Evolutionary conservation across 2,797 vertebrate species (phyloP).

Genomic region (Hypotaenidia philippensis): DNA sequence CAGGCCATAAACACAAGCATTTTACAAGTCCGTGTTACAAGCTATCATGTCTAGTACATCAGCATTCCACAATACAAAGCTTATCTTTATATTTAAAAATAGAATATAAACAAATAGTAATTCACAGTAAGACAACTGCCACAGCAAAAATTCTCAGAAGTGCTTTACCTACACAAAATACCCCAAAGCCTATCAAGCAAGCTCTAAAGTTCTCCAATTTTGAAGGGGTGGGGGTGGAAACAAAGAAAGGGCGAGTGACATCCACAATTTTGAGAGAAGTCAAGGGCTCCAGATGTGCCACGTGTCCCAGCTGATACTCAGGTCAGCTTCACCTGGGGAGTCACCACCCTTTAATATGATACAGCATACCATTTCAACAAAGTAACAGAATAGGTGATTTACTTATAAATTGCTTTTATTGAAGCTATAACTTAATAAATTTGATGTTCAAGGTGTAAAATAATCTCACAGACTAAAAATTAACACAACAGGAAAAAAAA

Average conservation of each 20-base stretch:
- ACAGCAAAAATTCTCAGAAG: slow-evolving; percentile 36
- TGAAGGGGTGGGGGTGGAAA: not conserved
- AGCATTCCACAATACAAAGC: slow-evolving; percentile 47
- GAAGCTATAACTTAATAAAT: slow-evolving; percentile 39
- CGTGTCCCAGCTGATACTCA: not conserved
- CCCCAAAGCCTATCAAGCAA: not conserved
- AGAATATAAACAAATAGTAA: slow-evolving; percentile 49
- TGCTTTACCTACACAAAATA: slow-evolving; percentile 36
- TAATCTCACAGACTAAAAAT: slow-evolving; percentile 2
- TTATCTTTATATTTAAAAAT: slow-evolving; percentile 55
- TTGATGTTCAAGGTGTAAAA: not conserved
- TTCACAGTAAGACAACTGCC: slow-evolving; percentile 36
- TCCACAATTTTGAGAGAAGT: not conserved
- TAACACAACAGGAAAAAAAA: not conserved
- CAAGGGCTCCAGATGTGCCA: not conserved
- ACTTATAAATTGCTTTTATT: slow-evolving; percentile 35
- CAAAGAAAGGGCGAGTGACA: not conserved
- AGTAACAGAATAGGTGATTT: slow-evolving; percentile 1
- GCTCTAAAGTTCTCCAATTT: not conserved
- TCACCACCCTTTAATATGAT: not conserved
- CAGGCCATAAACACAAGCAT: slow-evolving; percentile 8
- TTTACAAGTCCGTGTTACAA: slow-evolving; percentile 44
- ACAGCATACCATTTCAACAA: not conserved
- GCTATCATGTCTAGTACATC: slow-evolving; percentile 14
- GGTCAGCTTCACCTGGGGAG: not conserved